A percentile compares a stretch with the other conserved stretches of the same genome.
phyloP scores from a whole-genome alignment of 2,797 vertebrate species.

The Coregonus suidteri region DNA sequence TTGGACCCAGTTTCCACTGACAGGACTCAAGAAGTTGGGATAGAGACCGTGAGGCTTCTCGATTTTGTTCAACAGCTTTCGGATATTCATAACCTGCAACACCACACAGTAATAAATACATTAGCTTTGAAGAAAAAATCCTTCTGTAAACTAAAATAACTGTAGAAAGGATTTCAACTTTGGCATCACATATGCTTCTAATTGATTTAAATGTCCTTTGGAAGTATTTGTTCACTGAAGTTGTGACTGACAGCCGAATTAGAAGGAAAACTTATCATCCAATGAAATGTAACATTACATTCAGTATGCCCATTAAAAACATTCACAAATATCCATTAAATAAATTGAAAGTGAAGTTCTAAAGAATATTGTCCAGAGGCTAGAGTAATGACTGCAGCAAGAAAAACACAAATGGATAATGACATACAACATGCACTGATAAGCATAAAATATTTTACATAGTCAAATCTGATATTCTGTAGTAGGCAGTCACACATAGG shows the following conservation, averaged over 20 bases:
- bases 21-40: slow-evolving; percentile 96
- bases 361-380: neutral
- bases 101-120: neutral
- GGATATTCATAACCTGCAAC: slow-evolving; percentile 91
- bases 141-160: neutral
- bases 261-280: neutral
- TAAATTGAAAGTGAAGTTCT: neutral
- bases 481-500: neutral
- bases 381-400: neutral
- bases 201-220: neutral
- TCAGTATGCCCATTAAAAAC: neutral
- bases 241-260: neutral
- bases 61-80: slow-evolving; percentile 89
- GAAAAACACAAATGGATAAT: neutral
- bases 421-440: no score
- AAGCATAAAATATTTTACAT: neutral
- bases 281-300: neutral
- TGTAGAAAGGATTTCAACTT: neutral
- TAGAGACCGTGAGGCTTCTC: slow-evolving; percentile 97
- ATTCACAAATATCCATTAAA: neutral
- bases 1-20: slow-evolving; percentile 97
- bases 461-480: neutral
- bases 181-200: neutral
- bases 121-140: neutral
- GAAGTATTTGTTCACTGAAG: neutral